Evolutionary conservation across 2,113 vertebrate genomes (phyloP).

Genomic region (Brachyistius frenatus): DNA sequence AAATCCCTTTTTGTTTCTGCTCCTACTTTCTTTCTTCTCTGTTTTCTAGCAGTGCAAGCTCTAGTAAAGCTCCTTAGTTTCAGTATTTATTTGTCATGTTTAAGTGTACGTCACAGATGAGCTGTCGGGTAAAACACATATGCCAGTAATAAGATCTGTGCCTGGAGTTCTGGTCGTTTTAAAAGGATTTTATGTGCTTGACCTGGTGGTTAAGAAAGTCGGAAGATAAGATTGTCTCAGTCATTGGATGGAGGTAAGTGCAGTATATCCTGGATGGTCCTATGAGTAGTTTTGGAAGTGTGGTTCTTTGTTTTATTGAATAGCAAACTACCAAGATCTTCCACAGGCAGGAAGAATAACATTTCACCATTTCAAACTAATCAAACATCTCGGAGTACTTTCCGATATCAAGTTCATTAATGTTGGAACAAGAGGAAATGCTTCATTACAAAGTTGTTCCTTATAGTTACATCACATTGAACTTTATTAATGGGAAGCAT

Average conservation of each 20-base stretch:
- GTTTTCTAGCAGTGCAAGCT: background rate
- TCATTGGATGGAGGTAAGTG: background rate
- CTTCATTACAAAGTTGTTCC: no score
- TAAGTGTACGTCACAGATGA: conserved; percentile 4
- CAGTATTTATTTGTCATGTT: conserved; percentile 5
- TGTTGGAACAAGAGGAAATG: no score
- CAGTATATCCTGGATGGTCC: background rate
- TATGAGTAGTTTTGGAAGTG: background rate
- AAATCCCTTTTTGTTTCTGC: background rate
- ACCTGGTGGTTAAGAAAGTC: conserved; percentile 23
- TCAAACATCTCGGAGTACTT: no score
- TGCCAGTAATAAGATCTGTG: conserved; percentile 39
- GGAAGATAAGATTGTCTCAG: background rate
- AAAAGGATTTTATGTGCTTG: conserved; percentile 60
- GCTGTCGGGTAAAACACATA: conserved; percentile 5
- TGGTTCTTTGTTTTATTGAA: background rate
- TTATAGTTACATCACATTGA: background rate
- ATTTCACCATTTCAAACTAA: no score
- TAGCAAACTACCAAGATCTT: background rate
- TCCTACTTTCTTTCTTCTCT: background rate
- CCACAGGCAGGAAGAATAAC: no score
- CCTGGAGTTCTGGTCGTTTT: conserved; percentile 56
- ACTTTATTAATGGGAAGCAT: background rate
- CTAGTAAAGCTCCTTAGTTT: conserved; percentile 1
- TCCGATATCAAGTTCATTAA: no score